phyloP scores from a whole-genome alignment of 2,113 vertebrate genomes.

The Turnix velox region DNA sequence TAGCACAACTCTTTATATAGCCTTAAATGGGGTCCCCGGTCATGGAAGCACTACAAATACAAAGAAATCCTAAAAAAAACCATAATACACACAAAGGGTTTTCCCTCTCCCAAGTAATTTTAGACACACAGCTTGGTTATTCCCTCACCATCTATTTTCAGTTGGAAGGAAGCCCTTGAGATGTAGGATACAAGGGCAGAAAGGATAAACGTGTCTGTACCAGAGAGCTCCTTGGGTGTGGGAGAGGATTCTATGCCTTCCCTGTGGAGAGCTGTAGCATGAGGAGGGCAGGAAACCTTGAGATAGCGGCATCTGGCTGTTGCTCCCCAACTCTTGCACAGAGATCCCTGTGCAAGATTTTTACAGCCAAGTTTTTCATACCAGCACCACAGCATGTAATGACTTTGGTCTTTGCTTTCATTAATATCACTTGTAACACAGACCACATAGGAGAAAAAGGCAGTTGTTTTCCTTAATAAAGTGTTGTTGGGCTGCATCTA shows the following conservation, averaged over 20 bases:
- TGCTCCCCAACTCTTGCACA: fast-evolving
- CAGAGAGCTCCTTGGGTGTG: not conserved
- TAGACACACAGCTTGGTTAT: not conserved
- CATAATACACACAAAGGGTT: not conserved
- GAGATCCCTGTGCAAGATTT: not conserved
- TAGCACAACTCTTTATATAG: not conserved
- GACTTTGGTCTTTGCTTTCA: not conserved
- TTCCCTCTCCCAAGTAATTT: not conserved
- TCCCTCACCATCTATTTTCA: not conserved
- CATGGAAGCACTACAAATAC: not conserved
- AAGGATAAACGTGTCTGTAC: not conserved
- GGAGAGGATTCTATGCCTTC: not conserved
- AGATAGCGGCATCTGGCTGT: not conserved
- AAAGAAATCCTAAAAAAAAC: not conserved
- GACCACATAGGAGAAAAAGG: not conserved
- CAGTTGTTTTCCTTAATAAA: not conserved
- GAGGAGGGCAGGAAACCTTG: not conserved
- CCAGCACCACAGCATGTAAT: not conserved
- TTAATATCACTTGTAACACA: not conserved
- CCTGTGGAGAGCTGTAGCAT: not conserved
- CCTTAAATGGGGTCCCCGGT: not conserved
- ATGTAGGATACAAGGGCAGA: not conserved
- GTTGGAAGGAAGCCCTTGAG: not conserved
- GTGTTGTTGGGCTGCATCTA: not conserved
- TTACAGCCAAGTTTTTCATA: not conserved